phyloP scores from a whole-genome alignment of 1,140 invertebrate genomes.

The Brachionus rotundiformis region DNA sequence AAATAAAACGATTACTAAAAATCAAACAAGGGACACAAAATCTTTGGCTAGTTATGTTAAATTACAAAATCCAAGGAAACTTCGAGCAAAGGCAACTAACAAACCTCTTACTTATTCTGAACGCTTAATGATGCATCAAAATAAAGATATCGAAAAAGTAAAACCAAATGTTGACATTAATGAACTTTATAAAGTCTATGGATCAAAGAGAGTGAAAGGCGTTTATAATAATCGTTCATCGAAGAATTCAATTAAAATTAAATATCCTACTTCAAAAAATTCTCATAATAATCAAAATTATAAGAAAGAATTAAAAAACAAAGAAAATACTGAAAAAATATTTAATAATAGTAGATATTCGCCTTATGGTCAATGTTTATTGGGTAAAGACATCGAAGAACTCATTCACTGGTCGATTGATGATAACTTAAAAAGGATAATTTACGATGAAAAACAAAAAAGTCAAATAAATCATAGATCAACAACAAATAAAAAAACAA shows the following conservation, averaged over 20 bases:
- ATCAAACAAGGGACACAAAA: not conserved
- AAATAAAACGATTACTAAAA: not conserved
- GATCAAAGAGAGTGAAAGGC: conserved; percentile 12
- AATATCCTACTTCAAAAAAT: no score
- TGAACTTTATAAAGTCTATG: conserved; percentile 40
- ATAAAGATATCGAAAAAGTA: not conserved
- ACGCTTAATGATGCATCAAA: conserved; percentile 25
- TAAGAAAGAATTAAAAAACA: not conserved
- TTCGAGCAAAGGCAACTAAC: not conserved
- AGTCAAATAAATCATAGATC: not conserved
- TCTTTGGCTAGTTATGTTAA: not conserved
- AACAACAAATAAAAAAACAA: not conserved
- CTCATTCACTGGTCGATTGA: not conserved
- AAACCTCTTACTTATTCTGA: conserved; percentile 24
- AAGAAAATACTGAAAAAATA: not conserved
- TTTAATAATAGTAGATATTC: not conserved
- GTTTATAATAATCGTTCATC: not conserved
- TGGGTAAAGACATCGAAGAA: not conserved
- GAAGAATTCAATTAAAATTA: no score
- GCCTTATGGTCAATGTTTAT: not conserved
- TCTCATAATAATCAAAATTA: no score
- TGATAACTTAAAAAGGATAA: not conserved
- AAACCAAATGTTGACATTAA: not conserved
- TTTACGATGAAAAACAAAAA: not conserved
- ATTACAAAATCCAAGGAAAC: conserved; percentile 34